phyloP scores from a whole-genome alignment of 2,113 vertebrate genomes.

The Tricholaema leucomelas region DNA sequence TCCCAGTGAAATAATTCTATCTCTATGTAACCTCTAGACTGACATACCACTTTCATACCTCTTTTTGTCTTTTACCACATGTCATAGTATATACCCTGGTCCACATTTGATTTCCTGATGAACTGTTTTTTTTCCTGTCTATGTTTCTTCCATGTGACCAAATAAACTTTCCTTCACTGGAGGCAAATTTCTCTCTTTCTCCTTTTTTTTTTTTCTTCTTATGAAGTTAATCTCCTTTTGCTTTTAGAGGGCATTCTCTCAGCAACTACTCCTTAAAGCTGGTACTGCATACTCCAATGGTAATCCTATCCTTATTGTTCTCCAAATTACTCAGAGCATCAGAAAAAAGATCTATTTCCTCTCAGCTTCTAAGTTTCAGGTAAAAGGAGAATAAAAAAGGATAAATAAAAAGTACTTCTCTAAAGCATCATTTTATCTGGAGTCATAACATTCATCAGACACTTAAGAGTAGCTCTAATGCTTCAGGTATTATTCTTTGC shows the following conservation, averaged over 20 bases:
- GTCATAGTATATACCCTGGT: not conserved
- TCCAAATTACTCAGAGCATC: not conserved
- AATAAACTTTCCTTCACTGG: not conserved
- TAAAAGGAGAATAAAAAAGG: not conserved
- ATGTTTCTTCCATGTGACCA: not conserved
- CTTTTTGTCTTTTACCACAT: not conserved
- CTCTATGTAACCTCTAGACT: not conserved
- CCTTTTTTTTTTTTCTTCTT: not conserved
- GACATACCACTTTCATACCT: not conserved
- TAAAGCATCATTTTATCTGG: not conserved
- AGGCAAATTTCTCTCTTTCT: not conserved
- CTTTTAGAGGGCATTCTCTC: not conserved
- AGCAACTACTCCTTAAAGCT: not conserved
- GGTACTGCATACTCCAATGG: not conserved
- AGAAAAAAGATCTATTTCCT: not conserved
- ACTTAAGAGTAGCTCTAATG: not conserved
- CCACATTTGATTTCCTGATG: not conserved
- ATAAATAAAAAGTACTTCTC: constrained; percentile 32
- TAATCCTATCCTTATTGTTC: not conserved
- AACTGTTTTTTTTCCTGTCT: not conserved
- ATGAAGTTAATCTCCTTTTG: not conserved
- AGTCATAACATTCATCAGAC: constrained; percentile 24
- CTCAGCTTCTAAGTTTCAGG: not conserved
- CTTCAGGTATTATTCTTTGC: constrained; percentile 17
- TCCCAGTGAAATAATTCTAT: not conserved